Base-by-base conservation (phyloP, 2,113 vertebrate genomes). In the Tragelaphus imberbis region DNA sequence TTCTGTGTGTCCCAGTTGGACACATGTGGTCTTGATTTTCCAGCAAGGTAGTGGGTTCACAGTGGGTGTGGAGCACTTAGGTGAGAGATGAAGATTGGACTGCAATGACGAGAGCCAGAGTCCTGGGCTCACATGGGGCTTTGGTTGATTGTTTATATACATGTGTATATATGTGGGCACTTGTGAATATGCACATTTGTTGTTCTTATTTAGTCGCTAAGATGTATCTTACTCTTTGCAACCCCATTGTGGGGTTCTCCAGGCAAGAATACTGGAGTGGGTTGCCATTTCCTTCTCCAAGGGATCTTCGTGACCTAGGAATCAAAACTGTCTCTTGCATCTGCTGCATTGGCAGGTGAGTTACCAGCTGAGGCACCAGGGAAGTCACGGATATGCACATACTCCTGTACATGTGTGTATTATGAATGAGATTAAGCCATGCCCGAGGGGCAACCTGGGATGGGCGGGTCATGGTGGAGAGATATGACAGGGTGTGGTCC, bases 1-100 rank as follows among this genome's bases (percentile, higher is more conserved):
- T 93, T 55, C 17, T 19, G 56, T 12, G n/a, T 23, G 51, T 88
- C 75, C 40, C 17, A 12, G 17, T 15, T 94, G n/a, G 40, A 25
- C 3, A 5, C 4, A 0, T 9, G 63, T 36, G 17, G 7, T 59
- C n/a, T 4, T 40, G 30, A 36, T 15, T 51, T 82, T 17, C 14
- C 44, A 10, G 0, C 25, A 6, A 6, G 7, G 23, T 44, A 1
- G 40, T 25, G 68, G 85, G 14, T 44, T 53, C 33, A 2, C 1
- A 0, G 6, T n/a, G 19, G 15, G 0, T 0, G 0, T 6, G 56
- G 40, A 7, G 40, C 40, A 7, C 49, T 36, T n/a, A 3, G 15
- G 19, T 1, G 30, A 21, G 7, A 2, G 8, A 30, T 2, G 44
- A 71, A 3, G 21, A 6, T 2, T 7, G 59, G 84, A 16, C 7